Evolutionary conservation across 1,140 invertebrate species (phyloP).

Genomic region (Tetragonula clypearis): DNA sequence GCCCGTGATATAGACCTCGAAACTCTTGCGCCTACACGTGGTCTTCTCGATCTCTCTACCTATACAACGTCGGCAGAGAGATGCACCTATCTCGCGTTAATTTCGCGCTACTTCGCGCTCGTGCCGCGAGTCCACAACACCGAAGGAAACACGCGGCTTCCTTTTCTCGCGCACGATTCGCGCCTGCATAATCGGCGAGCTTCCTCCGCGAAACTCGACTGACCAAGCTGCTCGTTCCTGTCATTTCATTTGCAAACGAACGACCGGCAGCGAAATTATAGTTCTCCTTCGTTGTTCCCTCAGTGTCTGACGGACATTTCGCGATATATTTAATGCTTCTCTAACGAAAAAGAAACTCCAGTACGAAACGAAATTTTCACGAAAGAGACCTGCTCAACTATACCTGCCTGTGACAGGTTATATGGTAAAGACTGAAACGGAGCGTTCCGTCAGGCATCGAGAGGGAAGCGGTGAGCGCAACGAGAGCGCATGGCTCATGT

Average conservation of each 20-base stretch:
- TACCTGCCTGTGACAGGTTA: not conserved
- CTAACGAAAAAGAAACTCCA: not conserved
- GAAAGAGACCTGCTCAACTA: no score
- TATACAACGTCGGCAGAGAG: slow-evolving; percentile 38
- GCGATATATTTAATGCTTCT: no score
- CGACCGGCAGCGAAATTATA: not conserved
- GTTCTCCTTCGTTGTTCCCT: not conserved
- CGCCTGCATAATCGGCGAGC: slow-evolving; percentile 59
- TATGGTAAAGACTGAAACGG: not conserved
- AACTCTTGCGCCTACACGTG: slow-evolving; percentile 54
- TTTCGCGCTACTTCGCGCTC: slow-evolving; percentile 55
- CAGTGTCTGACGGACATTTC: no score
- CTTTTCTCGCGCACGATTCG: no score
- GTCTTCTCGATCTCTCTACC: slow-evolving; percentile 46
- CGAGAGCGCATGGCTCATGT: slow-evolving; percentile 72
- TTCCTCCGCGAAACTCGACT: slow-evolving; percentile 61
- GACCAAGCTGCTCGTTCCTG: slow-evolving; percentile 29
- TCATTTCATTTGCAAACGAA: not conserved
- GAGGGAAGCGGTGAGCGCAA: slow-evolving; percentile 45
- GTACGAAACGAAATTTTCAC: not conserved
- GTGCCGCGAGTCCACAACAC: slow-evolving; percentile 58
- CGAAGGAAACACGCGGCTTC: slow-evolving; percentile 53
- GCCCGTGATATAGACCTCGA: slow-evolving; percentile 10
- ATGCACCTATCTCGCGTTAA: slow-evolving; percentile 66
- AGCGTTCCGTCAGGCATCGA: slow-evolving; percentile 55